Base-by-base conservation (phyloP, 2,113 vertebrate genomes). In the Aramus guarauna region DNA sequence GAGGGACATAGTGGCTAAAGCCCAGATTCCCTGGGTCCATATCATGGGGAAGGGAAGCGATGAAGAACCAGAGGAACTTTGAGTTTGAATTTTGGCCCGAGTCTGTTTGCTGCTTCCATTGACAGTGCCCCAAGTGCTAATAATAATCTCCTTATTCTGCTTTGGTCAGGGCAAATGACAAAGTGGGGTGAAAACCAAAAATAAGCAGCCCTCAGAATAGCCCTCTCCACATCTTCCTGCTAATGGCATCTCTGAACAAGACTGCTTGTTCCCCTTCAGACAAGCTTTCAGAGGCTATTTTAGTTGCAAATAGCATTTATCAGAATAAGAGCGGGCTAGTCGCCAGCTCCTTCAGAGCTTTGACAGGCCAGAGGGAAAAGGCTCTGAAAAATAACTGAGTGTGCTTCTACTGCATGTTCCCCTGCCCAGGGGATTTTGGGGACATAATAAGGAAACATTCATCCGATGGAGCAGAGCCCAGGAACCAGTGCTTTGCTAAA, bases 271-370 rank as follows among this genome's bases (percentile, higher is more conserved):
- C 92, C 62, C 62, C 86, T 93, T 83, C 93, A 92, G 91, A 92
- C 22, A 41, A 86, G 88, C 67, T 92, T 94, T 87, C 85, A 92
- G 95, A 87, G 69, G 90, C 52, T 95, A 96, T 96, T 96, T 96
- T 93, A 79, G 95, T 80, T 88, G 81, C 91, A 94, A 91, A 87
- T 80, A 90, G 37, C 83, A 91, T 92, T 96, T 95, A 94, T 95
- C 85, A 97, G 95, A 96, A 69, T 64, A 69, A 87, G 69, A 53
- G 39, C 66, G 72, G 94, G 95, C 88, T 88, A 58, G 76, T 82
- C 13, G 80, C 95, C 96, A 94, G 52, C 64, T 97, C 77, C 84
- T 92, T 95, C 69, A 59, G 92, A 90, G 78, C 94, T 87, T 47
- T 95, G 94, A 92, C 64, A 82, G 82, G 47, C 92, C 30, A 21